Conservation (phyloP, 1,140 invertebrate species). For the Tetragnatha versicolor region DNA sequence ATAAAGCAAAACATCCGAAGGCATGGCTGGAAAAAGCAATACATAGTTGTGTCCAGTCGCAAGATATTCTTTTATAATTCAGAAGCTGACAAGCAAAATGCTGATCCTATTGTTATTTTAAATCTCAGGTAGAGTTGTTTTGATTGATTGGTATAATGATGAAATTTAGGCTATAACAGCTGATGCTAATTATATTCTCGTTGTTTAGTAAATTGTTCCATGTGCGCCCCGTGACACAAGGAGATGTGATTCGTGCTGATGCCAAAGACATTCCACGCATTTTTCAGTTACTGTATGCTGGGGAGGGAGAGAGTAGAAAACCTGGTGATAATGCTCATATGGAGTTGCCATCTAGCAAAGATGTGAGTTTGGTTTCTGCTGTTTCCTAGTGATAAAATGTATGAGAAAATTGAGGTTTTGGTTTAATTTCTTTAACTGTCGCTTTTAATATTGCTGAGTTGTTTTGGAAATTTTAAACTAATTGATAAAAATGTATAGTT, state of each 20-base stretch:
- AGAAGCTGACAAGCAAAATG: constrained; percentile 92
- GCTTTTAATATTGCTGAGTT: no score
- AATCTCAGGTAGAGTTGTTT: constrained; percentile 82
- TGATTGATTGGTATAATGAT: neutral
- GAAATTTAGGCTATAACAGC: neutral
- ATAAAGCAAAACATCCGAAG: constrained; percentile 94
- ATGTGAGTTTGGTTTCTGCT: constrained; percentile 57
- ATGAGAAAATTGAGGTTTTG: neutral
- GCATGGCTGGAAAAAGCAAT: constrained; percentile 97
- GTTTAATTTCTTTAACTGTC: no score
- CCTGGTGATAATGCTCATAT: constrained; percentile 74
- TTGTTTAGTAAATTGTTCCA: constrained; percentile 92
- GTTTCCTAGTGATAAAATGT: neutral
- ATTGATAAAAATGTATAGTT: no score
- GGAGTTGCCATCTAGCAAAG: constrained; percentile 57
- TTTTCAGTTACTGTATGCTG: constrained; percentile 94
- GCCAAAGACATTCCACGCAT: constrained; percentile 99
- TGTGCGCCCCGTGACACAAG: constrained; percentile 96
- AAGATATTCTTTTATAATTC: constrained; percentile 98
- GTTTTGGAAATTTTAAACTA: no score
- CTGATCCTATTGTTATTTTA: constrained; percentile 91
- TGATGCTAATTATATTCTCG: neutral
- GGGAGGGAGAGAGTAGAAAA: constrained; percentile 88
- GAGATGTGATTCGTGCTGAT: constrained; percentile 97
- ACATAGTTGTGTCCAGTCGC: constrained; percentile 93